These are phyloP conservation scores for Pteropus rufus DNA, from an alignment of 2,797 vertebrate genomes.

Conservation along the genomic window DNA sequence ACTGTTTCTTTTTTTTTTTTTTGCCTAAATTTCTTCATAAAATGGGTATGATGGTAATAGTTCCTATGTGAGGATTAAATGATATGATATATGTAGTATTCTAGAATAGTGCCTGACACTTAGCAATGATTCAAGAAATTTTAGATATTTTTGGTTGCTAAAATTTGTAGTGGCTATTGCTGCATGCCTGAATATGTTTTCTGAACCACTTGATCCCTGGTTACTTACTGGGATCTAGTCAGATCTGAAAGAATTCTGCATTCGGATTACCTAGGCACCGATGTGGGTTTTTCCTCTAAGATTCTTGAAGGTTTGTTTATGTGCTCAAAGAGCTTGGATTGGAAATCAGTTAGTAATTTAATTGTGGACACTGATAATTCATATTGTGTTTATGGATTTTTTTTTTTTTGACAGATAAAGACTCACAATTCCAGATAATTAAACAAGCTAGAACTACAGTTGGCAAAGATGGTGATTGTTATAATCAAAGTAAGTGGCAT, in stretches of 20 bases:
- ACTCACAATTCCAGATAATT: conserved; percentile 90
- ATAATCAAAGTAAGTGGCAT: conserved; percentile 87
- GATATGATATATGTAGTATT: not conserved
- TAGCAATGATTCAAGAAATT: not conserved
- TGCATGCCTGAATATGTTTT: not conserved
- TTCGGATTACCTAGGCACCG: not conserved
- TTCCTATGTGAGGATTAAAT: not conserved
- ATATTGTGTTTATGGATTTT: not conserved
- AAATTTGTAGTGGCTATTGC: not conserved
- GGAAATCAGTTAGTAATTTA: conserved; percentile 6
- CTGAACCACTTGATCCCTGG: not conserved
- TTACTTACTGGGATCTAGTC: not conserved
- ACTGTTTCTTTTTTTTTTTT: not conserved
- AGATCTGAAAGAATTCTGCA: not conserved
- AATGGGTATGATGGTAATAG: not conserved
- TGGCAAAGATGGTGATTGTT: conserved; percentile 86
- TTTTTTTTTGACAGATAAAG: conserved; percentile 86
- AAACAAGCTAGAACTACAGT: conserved; percentile 86
- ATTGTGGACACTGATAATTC: not conserved
- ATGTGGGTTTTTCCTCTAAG: not conserved
- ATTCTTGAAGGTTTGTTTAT: not conserved
- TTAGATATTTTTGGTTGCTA: not conserved
- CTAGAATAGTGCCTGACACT: not conserved
- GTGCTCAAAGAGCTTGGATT: not conserved
- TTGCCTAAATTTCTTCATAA: conserved; percentile 25